Evolutionary conservation across 1,140 invertebrate species (phyloP).

Genomic region (Cydia strobilella): DNA sequence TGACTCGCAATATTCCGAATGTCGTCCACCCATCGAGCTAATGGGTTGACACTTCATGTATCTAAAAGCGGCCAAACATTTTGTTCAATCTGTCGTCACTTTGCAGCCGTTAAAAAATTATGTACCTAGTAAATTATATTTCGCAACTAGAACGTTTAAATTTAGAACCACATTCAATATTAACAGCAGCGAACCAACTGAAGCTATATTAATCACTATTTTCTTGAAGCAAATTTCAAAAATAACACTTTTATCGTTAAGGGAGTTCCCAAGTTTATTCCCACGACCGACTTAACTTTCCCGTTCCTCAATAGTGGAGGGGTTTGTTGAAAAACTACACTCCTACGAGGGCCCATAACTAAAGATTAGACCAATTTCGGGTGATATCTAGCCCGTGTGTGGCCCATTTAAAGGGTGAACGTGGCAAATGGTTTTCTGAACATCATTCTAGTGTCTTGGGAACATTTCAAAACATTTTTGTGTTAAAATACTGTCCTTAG

Average conservation of each 20-base stretch:
- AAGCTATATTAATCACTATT: background rate
- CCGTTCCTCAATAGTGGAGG: conserved; percentile 11
- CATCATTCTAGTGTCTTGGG: conserved; percentile 46
- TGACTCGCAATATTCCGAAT: no score
- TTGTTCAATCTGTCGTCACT: no score
- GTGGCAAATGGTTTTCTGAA: conserved; percentile 53
- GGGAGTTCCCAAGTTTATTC: conserved; percentile 36
- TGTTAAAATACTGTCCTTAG: conserved; percentile 18
- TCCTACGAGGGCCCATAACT: conserved; percentile 47
- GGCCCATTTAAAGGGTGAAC: conserved; percentile 48
- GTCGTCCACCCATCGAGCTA: no score
- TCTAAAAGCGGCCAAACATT: no score
- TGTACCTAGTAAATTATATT: no score
- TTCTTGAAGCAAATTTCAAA: background rate
- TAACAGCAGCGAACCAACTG: background rate
- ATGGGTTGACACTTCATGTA: no score
- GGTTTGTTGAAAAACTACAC: conserved; percentile 43
- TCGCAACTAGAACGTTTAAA: no score
- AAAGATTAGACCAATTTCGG: conserved; percentile 57
- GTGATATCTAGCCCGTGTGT: conserved; percentile 41
- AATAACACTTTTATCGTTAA: conserved; percentile 27
- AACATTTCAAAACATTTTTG: conserved; percentile 14
- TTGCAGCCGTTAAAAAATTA: no score
- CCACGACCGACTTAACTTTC: conserved; percentile 30
- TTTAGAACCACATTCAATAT: background rate